A percentile compares a stretch with the other conserved stretches of the same genome.
phyloP scores from a whole-genome alignment of 2,797 vertebrate genomes.

The Xiphorhynchus erythropygius region DNA sequence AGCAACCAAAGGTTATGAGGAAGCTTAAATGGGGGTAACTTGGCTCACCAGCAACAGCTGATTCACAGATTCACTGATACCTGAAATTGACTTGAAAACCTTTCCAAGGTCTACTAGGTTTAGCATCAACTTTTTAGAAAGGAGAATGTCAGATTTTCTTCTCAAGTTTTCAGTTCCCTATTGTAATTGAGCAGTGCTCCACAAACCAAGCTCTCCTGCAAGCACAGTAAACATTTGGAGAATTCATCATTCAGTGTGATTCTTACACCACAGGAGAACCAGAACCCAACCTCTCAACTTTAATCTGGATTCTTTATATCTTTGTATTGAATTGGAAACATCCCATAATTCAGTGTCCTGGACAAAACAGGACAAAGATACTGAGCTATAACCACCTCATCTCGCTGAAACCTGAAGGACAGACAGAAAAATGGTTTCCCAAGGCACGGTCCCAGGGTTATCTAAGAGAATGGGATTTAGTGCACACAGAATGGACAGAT shows the following conservation, averaged over 20 bases:
- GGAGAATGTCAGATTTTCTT: not conserved
- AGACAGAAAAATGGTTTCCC: not conserved
- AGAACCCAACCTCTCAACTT: not conserved
- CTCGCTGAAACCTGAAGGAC: not conserved
- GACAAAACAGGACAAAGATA: not conserved
- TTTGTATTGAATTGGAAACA: not conserved
- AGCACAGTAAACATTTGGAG: not conserved
- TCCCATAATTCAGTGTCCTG: not conserved
- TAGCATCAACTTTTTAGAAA: not conserved
- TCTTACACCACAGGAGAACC: not conserved
- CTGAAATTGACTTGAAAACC: not conserved
- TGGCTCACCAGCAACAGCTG: not conserved
- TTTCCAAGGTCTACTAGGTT: not conserved
- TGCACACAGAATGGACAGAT: not conserved
- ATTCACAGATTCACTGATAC: not conserved
- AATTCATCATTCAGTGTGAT: not conserved
- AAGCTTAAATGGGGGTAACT: not conserved
- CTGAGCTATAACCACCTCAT: not conserved
- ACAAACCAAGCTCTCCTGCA: not conserved
- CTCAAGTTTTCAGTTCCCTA: not conserved
- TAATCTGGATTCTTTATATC: not conserved
- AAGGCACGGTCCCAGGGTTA: not conserved
- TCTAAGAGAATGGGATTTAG: not conserved
- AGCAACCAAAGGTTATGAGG: not conserved
- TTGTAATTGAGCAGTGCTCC: not conserved